These are phyloP conservation scores for Drosophila seguyi DNA, from an alignment of 1,140 invertebrate species.

Conservation along the genomic window DNA sequence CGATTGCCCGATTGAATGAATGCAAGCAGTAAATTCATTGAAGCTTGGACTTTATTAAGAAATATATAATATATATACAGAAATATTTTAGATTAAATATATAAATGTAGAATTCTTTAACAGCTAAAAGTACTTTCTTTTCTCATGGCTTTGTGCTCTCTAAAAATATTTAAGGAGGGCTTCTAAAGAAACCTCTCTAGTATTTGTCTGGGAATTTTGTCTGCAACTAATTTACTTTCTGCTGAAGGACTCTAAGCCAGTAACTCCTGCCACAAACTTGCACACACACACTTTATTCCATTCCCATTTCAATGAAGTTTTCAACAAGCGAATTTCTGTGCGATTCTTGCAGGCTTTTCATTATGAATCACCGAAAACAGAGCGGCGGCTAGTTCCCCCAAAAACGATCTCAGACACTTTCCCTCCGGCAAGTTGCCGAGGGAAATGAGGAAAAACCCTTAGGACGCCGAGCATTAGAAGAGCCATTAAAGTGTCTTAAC, in stretches of 20 bases:
- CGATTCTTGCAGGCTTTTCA: slow-evolving; percentile 28
- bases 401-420: slow-evolving; percentile 55
- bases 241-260: not conserved
- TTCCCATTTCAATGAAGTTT: slow-evolving; percentile 42
- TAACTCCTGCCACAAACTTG: not conserved
- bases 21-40: too few relatives aligned
- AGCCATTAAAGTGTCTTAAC: slow-evolving; percentile 60
- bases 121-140: too few relatives aligned
- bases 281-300: slow-evolving; percentile 32
- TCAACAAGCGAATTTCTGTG: slow-evolving; percentile 21
- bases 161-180: not conserved
- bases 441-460: slow-evolving; percentile 29
- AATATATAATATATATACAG: too few relatives aligned
- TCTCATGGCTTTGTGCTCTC: too few relatives aligned
- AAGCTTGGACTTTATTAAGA: too few relatives aligned
- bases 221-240: not conserved
- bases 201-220: not conserved
- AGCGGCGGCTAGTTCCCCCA: slow-evolving; percentile 20
- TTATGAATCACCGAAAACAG: slow-evolving; percentile 43
- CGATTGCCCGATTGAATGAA: too few relatives aligned
- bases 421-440: slow-evolving; percentile 27
- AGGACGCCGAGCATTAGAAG: slow-evolving; percentile 43
- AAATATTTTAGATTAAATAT: too few relatives aligned
- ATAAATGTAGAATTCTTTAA: too few relatives aligned
- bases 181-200: not conserved